Base-by-base conservation (phyloP, 1,140 invertebrate genomes). In the Drosophila sucinea region DNA sequence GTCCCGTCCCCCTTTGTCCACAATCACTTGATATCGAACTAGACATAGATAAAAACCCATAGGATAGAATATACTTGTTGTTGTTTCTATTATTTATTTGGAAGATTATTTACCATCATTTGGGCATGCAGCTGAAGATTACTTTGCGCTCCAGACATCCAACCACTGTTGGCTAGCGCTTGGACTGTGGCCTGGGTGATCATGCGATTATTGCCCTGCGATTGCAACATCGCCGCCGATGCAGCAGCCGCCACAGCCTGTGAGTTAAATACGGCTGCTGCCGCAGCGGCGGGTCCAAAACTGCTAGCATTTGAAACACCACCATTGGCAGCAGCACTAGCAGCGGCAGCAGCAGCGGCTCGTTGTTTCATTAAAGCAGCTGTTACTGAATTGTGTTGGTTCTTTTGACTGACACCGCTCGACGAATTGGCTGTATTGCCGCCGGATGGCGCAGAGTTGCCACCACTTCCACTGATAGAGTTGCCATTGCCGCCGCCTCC, bases 321-420 rank as follows among this genome's bases (percentile, higher is more conserved):
- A n/a, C 89, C 56, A 23, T 58, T 58, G 29, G 47, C 79, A 32
- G 76, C 79, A 44, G 35, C 60, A 30, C 27, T 38, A 0, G 76
- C 79, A 4, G 68, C 68, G 1, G 77, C 80, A 10, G 66, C 79
- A 4, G 71, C 86, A 3, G 74, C 80, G 4, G 74, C 87, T 8
- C 81, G 78, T 33, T 91, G 83, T 32, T 85, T 83, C 70, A 86
- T 77, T 58, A 84, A 23, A 58, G 93, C 67, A 91, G 92, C 73
- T 90, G 93, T 70, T 91, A 92, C 64, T 92, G 92, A 11, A 8
- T n/a, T 41, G n/a, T 76, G 71, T 11, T 87, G 83, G 17, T 78
- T 73, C 51, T 63, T 60, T 6, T 60, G 76, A 29, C 67, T 63
- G 61, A 67, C 64, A 10, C 92, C 78, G 91, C 93, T 73, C 10